Evolutionary conservation across 1,140 invertebrate species (phyloP), one percentile per base, ranked within the genome.

Genomic region (Aethina tumida): DNA sequence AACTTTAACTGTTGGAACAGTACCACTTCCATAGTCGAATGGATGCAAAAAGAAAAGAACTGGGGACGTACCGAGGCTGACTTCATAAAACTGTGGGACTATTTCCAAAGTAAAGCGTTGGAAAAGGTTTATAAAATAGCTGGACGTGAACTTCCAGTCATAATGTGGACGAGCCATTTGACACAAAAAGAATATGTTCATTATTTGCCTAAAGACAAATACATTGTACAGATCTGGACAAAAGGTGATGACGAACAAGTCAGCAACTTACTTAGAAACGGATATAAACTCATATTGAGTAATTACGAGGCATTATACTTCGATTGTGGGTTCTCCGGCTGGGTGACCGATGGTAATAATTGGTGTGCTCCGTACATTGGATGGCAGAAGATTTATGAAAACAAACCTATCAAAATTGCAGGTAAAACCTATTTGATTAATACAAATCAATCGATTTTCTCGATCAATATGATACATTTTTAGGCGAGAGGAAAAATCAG

Each of bases 341-440:
- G 75, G 75, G 72, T 79, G 3, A 67, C 63, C 2, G 63, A 62
- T 39, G 75, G 75, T 56, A 81, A 79, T 48, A 88, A 88, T 56
- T 89, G 85, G 87, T 90, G 86, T 58, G 73, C 82, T 0, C 86
- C 86, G 0, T 90, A 88, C 60, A 90, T 84, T 56, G 79, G 82
- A 2, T 91, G 87, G 87, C 85, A 91, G 60, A 79, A 77, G 47
- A 73, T 89, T 5, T 91, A 90, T 50, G 70, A 79, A 4, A 89
- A 89, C 58, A 78, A 73, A 45, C 75, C 81, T 1, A 59, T 62
- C 13, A 50, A 62, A 4, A 74, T 89, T 35, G 70, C 66, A 2
- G 59, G 64, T 10, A 56, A 32, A n/a, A n/a, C n/a, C n/a, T 34
- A 35, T 37, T 31, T 38, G 8, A 33, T 6, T 12, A 33, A 16